These are phyloP conservation scores for Aplochiton taeniatus DNA, from an alignment of 2,797 vertebrate genomes.

Conservation along the genomic window DNA sequence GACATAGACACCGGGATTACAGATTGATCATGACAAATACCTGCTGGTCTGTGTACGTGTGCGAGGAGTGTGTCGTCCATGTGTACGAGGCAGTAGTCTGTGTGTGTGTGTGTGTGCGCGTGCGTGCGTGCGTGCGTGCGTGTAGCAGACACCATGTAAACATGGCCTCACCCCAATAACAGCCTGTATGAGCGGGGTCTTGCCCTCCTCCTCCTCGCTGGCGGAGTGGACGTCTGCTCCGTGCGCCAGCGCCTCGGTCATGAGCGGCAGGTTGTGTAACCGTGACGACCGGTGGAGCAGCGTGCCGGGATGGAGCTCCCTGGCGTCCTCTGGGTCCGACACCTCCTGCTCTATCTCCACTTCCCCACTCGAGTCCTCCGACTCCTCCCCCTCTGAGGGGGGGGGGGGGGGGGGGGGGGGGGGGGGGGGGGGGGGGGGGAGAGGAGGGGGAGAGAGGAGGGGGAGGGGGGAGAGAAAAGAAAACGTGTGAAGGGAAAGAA, in stretches of 20 bases:
- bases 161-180: conserved; percentile 84
- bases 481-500: not conserved
- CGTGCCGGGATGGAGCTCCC: conserved; percentile 85
- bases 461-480: not conserved
- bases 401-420: not conserved
- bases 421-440: not conserved
- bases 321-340: conserved; percentile 84
- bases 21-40: not conserved
- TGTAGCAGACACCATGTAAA: too few species aligned
- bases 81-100: not conserved
- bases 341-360: conserved; percentile 85
- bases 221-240: conserved; percentile 88
- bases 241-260: conserved; percentile 90
- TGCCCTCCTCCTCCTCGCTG: conserved; percentile 85
- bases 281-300: conserved; percentile 82
- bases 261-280: conserved; percentile 84
- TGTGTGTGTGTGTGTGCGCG: not conserved
- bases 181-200: conserved; percentile 90
- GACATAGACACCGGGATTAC: conserved; percentile 8
- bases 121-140: not conserved
- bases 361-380: conserved; percentile 90
- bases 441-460: not conserved
- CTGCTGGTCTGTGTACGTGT: not conserved
- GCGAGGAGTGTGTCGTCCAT: not conserved
- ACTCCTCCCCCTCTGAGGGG: conserved; percentile 78